Base-by-base conservation (phyloP, 2,888 invertebrate genomes). In the Drosophila antonietae region DNA sequence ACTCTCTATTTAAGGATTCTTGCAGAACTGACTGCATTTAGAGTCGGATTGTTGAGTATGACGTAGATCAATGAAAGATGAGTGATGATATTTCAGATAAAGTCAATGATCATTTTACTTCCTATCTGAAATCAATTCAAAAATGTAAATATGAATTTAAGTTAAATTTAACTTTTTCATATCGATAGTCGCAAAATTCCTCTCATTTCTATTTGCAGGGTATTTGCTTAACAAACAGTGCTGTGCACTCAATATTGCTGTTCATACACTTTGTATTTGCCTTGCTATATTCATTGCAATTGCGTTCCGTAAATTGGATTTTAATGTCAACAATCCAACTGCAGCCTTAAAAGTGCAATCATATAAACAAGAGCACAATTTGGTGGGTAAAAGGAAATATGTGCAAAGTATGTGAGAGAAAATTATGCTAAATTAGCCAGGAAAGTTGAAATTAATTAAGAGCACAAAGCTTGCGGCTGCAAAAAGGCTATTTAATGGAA, bases 301-400 rank as follows among this genome's bases (percentile, higher is more conserved):
- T 49, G 66, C 31, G 47, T 61, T 67, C 39, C 52, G 59, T 58
- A 74, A 82, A 80, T 82, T 82, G 80, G 68, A 68, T 78, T 80
- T 78, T 73, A 78, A 78, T 81, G 78, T 78, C 74, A 69, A 81
- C 80, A 81, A 43, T 43, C 52, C 20, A 44, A 10, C 4, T 56
- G 35, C 46, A 46, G 41, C n/a, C 37, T 15, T 33, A 56, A 55
- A 53, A 37, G 4, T 52, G 44, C 23, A 23, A 15, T 49, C 31
- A 12, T 2, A 23, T 46, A 74, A 53, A 33, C 5, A 33, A 31
- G 49, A 58, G 66, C 60, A 33, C 41, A 61, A 35, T 39, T 58
- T 62, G 66, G 10, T 15, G 61, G 46, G 15, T 12, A 52, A 59
- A 39, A 23, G 1, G 20, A 23, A 43, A 46, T 51, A 49, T 9